Conservation (phyloP, 2,888 invertebrate species). For the Orchestes rusci region DNA sequence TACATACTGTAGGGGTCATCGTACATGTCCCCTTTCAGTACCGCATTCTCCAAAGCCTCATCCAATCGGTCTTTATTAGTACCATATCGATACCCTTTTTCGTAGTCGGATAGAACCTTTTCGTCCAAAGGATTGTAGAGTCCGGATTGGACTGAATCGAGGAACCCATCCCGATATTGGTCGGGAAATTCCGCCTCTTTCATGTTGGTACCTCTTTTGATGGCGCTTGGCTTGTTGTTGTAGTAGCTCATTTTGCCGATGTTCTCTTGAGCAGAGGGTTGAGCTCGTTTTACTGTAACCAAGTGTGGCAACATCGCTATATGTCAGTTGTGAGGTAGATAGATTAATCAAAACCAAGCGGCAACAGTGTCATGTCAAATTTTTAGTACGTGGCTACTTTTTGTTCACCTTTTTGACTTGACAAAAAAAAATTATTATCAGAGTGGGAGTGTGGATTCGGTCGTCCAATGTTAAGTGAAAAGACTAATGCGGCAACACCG, state of each 20-base stretch:
- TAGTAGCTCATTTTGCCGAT: conserved; percentile 35
- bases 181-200: conserved; percentile 31
- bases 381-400: no score
- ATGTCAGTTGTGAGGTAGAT: neutral
- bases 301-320: neutral
- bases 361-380: neutral
- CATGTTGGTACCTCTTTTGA: conserved; percentile 39
- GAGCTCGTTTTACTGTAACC: conserved; percentile 41
- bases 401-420: no score
- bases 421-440: no score
- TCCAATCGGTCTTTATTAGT: conserved; percentile 40
- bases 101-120: conserved; percentile 40
- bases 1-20: conserved; percentile 51
- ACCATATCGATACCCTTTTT: conserved; percentile 41
- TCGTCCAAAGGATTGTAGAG: conserved; percentile 38
- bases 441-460: no score
- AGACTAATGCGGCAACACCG: no score
- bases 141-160: conserved; percentile 33
- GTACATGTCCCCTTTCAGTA: conserved; percentile 55
- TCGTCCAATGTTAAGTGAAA: no score
- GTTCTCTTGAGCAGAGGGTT: conserved; percentile 32
- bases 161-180: conserved; percentile 22
- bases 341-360: neutral
- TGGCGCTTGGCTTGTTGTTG: conserved; percentile 38
- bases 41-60: conserved; percentile 51